Evolutionary conservation across 2,888 invertebrate species (phyloP), one percentile per base, ranked within the genome.

Genomic region (Pasiphila rectangulata): DNA sequence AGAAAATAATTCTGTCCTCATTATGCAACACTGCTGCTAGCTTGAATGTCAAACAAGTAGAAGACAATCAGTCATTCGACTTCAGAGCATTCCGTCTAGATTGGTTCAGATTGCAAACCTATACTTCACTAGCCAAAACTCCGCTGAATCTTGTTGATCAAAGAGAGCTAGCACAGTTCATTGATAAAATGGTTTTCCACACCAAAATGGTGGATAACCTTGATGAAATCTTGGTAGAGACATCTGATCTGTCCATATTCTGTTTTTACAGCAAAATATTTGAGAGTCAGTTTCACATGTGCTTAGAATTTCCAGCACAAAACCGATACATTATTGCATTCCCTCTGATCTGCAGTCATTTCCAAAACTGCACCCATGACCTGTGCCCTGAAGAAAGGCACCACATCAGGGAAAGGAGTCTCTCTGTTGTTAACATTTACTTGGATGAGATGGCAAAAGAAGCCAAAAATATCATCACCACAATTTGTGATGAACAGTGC

Each of bases 371-470:
- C 71, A 98, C 98, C 0, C 99, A 99, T 82, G 98, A 98, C 75
- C 91, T 99, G 66, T 99, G 99, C 64, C 99, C 99, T 0, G 99
- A 99, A 84, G 99, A 99, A 84, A 91, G 98, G 44, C 97, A 98
- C 82, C 98, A 98, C 67, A 98, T 99, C 51, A 92, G 98, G 41
- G 98, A 98, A 67, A 91, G 98, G 54, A 98, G 98, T 70, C 90
- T 99, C 13, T 98, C 97, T 17, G 96, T 98, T 27, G 98, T 99
- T 0, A 98, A 99, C 70, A 95, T 97, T 91, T 99, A 98, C 75
- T 88, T 99, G 44, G 99, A 99, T 75, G 98, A 99, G 87, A 98
- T 99, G 96, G 97, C 98, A 0, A 98, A 98, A 79, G 98, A 99
- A 79, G 98, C 98, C 0, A 98, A 98, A 79, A 98, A 98, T 75